phyloP scores from a whole-genome alignment of 2,113 vertebrate species.

The Balaeniceps rex region DNA sequence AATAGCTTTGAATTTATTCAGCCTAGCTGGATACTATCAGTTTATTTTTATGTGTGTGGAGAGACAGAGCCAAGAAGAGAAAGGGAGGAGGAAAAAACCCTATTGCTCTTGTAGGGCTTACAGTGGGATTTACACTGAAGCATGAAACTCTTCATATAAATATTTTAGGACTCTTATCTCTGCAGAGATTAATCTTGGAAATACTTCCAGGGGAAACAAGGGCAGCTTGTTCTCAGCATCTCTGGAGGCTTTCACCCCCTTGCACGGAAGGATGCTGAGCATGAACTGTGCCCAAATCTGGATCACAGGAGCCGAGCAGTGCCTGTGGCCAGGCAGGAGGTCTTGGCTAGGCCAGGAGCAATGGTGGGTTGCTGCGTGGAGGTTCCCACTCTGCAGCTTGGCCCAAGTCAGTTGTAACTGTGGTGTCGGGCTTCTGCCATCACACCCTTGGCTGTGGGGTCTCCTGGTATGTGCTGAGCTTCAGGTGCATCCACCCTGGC shows the following conservation, averaged over 20 bases:
- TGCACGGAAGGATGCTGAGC: not conserved
- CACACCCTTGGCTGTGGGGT: not conserved
- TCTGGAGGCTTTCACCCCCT: not conserved
- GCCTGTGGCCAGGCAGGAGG: not conserved
- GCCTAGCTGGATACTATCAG: conserved; percentile 27
- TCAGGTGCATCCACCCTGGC: not conserved
- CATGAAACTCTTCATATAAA: conserved; percentile 20
- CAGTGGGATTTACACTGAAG: conserved; percentile 22
- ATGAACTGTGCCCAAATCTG: fast-evolving
- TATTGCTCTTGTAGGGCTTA: not conserved
- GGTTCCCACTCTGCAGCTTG: fast-evolving
- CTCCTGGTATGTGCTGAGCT: not conserved
- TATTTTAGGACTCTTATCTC: conserved; percentile 20
- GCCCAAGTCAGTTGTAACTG: not conserved
- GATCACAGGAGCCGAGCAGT: not conserved
- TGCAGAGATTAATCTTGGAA: not conserved
- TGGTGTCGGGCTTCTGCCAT: not conserved
- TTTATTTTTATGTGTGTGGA: conserved; percentile 46
- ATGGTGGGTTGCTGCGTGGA: fast-evolving
- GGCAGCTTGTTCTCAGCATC: not conserved
- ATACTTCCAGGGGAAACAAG: not conserved
- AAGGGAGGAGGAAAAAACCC: not conserved
- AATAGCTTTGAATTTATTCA: conserved; percentile 45
- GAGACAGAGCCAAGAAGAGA: not conserved
- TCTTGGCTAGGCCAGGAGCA: not conserved